Percentiles rank a stretch among this genome's conserved stretches.
phyloP scores from a whole-genome alignment of 2,888 invertebrate species.

The Limnephilus lunatus region DNA sequence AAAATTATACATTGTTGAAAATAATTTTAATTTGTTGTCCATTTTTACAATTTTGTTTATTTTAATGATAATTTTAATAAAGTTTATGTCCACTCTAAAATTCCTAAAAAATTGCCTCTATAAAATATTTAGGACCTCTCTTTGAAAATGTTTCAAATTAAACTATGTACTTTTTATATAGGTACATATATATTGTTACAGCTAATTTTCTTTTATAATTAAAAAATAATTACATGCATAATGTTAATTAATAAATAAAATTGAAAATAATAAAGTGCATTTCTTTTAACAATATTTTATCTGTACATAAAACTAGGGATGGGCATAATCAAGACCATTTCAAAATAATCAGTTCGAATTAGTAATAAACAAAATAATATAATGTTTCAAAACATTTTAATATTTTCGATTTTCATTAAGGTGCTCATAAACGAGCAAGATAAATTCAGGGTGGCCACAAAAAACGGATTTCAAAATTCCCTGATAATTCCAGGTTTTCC shows the following conservation, averaged over 20 bases:
- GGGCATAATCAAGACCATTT: not conserved
- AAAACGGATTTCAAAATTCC: too few species aligned
- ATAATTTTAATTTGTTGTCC: not conserved
- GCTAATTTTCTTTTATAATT: not conserved
- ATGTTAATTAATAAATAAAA: not conserved
- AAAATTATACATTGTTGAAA: not conserved
- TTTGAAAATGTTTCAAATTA: not conserved
- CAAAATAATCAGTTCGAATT: too few species aligned
- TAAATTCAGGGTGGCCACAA: too few species aligned
- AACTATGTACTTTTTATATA: not conserved
- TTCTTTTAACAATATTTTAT: not conserved
- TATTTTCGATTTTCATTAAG: too few species aligned
- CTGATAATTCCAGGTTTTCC: too few species aligned
- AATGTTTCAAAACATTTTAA: too few species aligned
- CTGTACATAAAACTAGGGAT: not conserved
- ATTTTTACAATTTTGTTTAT: not conserved
- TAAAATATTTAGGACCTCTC: not conserved
- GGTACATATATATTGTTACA: conserved; percentile 2
- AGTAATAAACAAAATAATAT: too few species aligned
- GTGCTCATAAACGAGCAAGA: too few species aligned
- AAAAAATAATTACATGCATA: not conserved
- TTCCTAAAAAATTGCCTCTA: not conserved
- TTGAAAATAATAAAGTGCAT: not conserved
- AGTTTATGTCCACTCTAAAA: not conserved
- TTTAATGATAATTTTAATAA: not conserved